Evolutionary conservation across 1,140 invertebrate species (phyloP), one percentile per base, ranked within the genome.

Genomic region (Drosophila tsacasi): DNA sequence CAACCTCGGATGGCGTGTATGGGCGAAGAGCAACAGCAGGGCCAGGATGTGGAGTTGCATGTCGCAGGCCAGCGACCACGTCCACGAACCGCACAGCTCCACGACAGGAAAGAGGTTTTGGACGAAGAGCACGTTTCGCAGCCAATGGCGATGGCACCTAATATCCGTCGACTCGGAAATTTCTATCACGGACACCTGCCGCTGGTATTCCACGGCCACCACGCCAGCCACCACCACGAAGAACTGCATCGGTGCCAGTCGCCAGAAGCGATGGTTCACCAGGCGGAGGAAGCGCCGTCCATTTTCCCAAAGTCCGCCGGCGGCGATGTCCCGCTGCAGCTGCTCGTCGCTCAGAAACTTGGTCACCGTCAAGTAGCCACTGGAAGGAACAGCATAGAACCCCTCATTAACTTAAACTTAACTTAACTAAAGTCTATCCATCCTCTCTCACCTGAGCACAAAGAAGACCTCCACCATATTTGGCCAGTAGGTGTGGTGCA

Each of bases 11-110:
- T 85, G 50, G 0, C 73, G 65, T 5, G 92, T 92, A n/a, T 94
- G 94, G 7, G 94, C 52, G 23, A 95, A 92, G n/a, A 95, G 81
- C 6, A 95, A 58, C 39, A 94, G 62, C 0, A 86, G 76, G 42
- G 91, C 91, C 50, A 96, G 84, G 3, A 95, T 79, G 80, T 95
- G 96, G 75, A 96, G 95, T 92, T 97, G 96, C 94, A 96, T 96
- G 84, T 97, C 97, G 58, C 95, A 95, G 32, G 96, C 95, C 57
- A 97, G 82, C 75, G 97, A 97, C 97, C 97, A 97, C 3, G 96
- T 95, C 95, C 96, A 97, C 9, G 94, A 94, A 93, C 97, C 94
- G 82, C 97, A 97, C 93, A 94, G 93, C 40, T 94, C 91, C 0
- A 91, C 64, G 59, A 91, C 77, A 5, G 86, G 71, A 63, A 91